Base-by-base conservation (phyloP, 2,888 invertebrate genomes). In the Matsumyia berberina region DNA sequence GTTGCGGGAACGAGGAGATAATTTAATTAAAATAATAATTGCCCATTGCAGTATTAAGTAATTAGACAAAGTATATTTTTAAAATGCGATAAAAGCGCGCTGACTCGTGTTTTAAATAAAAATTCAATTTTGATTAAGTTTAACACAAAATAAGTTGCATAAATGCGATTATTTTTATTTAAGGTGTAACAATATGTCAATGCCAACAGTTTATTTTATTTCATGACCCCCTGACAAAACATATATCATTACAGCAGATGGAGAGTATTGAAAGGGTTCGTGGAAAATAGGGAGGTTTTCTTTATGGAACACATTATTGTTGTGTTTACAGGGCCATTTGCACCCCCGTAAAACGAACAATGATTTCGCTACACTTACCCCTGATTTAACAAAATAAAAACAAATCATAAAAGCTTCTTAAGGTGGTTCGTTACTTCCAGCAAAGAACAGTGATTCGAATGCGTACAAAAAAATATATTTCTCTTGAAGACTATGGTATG, bases 321-420 rank as follows among this genome's bases (percentile, higher is more conserved):
- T 79, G 44, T 79, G 83, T 79, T 79, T 79, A 79, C 83, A 83
- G 55, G 24, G 67, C 73, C 49, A 83, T 83, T 83, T 67, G 37
- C 83, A 83, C 83, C 83, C 83, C 42, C 73, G 69, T 83, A 79
- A 83, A 78, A 55, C n/a, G 55, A 69, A 33, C 42, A 49, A 60
- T 57, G 49, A 39, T 49, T 57, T 77, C 49, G 51, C 51, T 37
- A 72, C 58, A 60, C 67, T 73, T 79, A 69, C 69, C 60, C 67
- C 57, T 67, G 79, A 79, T 83, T 73, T 83, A 78, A 49, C 44
- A 57, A 53, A 57, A 82, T 66, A 77, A 66, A 72, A 77, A 67
- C 67, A 67, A 73, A 67, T 67, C 78, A 55, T 78, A 57, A 73
- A 83, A 73, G 82, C 83, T 73, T 31, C 55, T 79, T 73, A 78